These are phyloP conservation scores for Marronus borbonicus DNA, from an alignment of 2,888 invertebrate species.

Conservation along the genomic window DNA sequence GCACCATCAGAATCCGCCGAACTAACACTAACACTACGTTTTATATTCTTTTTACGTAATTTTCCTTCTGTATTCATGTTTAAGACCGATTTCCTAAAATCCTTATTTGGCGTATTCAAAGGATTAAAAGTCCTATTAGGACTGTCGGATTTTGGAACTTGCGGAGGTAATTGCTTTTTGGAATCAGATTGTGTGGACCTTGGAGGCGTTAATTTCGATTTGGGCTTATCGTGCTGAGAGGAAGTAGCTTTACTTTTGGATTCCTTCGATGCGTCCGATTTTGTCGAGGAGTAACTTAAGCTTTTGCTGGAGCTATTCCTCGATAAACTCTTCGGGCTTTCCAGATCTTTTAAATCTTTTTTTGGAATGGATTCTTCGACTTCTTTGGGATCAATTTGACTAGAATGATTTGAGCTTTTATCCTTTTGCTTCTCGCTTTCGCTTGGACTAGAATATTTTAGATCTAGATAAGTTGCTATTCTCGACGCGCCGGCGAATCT, in stretches of 20 bases:
- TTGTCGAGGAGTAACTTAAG: slow-evolving; percentile 65
- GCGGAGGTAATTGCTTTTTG: slow-evolving; percentile 67
- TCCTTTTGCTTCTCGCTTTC: slow-evolving; percentile 52
- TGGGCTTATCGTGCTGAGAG: slow-evolving; percentile 55
- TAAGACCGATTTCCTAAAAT: slow-evolving; percentile 81
- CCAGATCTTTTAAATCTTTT: slow-evolving; percentile 57
- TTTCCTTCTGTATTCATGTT: slow-evolving; percentile 75
- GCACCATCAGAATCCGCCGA: slow-evolving; percentile 68
- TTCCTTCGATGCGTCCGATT: slow-evolving; percentile 54
- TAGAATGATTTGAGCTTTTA: slow-evolving; percentile 69
- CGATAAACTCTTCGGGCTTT: slow-evolving; percentile 67
- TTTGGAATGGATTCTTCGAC: slow-evolving; percentile 52
- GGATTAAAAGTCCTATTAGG: slow-evolving; percentile 65
- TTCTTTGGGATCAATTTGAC: slow-evolving; percentile 72
- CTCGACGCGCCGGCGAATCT: slow-evolving; percentile 76
- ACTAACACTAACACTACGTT: slow-evolving; percentile 71
- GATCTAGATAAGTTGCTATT: slow-evolving; percentile 74
- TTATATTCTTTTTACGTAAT: slow-evolving; percentile 66
- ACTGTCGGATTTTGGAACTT: slow-evolving; percentile 70
- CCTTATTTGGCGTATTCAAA: slow-evolving; percentile 76
- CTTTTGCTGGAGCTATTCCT: slow-evolving; percentile 70
- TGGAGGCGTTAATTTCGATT: slow-evolving; percentile 59
- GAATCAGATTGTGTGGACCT: slow-evolving; percentile 60
- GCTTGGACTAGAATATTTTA: slow-evolving; percentile 69
- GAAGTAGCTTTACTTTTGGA: slow-evolving; percentile 57